These are phyloP conservation scores for Clamator glandarius DNA, from an alignment of 2,797 vertebrate genomes.

Conservation along the genomic window DNA sequence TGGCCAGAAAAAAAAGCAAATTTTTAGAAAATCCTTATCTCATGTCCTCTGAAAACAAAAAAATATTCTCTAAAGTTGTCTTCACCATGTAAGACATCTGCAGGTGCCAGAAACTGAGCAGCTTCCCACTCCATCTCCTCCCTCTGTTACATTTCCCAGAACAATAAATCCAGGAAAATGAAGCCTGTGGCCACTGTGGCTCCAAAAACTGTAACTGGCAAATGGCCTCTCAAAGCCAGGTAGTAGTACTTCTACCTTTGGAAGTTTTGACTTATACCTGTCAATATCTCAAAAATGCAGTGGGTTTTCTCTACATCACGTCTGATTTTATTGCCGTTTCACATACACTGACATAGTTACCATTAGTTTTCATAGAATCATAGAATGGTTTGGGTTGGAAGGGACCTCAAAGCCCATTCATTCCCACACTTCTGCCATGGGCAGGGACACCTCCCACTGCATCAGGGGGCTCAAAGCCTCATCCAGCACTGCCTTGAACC, in stretches of 20 bases:
- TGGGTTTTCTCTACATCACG: fast-evolving
- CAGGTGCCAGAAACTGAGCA: neutral
- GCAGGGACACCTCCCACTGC: too few relatives aligned
- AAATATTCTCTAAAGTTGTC: neutral
- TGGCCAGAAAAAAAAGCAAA: fast-evolving
- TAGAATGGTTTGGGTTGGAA: too few relatives aligned
- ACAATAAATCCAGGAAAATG: neutral
- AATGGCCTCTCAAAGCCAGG: neutral
- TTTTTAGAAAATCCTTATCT: neutral
- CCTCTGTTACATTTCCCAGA: neutral
- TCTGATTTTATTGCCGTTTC: neutral
- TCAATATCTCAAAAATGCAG: fast-evolving
- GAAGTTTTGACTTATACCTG: neutral
- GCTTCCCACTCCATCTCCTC: neutral
- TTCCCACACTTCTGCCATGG: too few relatives aligned
- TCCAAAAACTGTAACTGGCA: neutral
- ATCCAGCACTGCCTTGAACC: too few relatives aligned
- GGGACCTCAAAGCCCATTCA: too few relatives aligned
- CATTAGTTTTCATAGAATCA: neutral
- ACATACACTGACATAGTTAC: fast-evolving
- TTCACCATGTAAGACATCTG: fast-evolving
- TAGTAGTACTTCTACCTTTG: neutral
- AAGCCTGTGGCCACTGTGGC: neutral
- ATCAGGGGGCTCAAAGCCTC: too few relatives aligned
- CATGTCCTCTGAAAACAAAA: fast-evolving